Evolutionary conservation across 2,113 vertebrate species (phyloP).

Genomic region (Rhagologus leucostigma): DNA sequence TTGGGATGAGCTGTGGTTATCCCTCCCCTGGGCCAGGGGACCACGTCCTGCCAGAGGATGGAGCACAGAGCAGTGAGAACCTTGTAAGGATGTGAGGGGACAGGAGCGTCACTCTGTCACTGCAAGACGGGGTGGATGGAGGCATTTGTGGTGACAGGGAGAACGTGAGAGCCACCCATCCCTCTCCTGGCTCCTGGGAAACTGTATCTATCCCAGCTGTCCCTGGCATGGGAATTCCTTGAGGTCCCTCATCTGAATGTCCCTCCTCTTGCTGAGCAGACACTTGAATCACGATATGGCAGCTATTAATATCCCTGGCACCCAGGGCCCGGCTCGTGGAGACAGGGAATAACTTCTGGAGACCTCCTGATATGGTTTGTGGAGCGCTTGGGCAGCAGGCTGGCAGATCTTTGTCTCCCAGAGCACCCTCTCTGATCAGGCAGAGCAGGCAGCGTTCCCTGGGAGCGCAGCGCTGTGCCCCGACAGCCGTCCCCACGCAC

Average conservation of each 20-base stretch:
- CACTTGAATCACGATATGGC: not conserved
- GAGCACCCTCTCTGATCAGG: not conserved
- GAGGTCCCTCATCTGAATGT: not conserved
- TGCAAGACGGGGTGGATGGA: accelerated
- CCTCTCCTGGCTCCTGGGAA: not conserved
- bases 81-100: not conserved
- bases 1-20: not conserved
- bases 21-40: not conserved
- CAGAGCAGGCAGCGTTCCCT: not conserved
- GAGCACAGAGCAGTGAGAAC: accelerated
- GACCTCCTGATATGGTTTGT: not conserved
- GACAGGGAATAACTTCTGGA: not conserved
- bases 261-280: not conserved
- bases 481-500: not conserved
- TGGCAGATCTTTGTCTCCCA: not conserved
- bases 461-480: not conserved
- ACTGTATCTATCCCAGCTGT: slow-evolving; percentile 43
- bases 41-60: not conserved
- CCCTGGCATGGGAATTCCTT: not conserved
- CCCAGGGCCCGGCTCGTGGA: not conserved
- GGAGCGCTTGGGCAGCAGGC: not conserved
- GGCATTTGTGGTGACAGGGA: not conserved
- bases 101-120: not conserved
- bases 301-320: slow-evolving; percentile 31
- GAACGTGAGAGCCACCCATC: not conserved